Percentiles rank a stretch among this genome's conserved stretches.
phyloP scores from a whole-genome alignment of 2,113 vertebrate species.

The Ctenodactylus gundi region DNA sequence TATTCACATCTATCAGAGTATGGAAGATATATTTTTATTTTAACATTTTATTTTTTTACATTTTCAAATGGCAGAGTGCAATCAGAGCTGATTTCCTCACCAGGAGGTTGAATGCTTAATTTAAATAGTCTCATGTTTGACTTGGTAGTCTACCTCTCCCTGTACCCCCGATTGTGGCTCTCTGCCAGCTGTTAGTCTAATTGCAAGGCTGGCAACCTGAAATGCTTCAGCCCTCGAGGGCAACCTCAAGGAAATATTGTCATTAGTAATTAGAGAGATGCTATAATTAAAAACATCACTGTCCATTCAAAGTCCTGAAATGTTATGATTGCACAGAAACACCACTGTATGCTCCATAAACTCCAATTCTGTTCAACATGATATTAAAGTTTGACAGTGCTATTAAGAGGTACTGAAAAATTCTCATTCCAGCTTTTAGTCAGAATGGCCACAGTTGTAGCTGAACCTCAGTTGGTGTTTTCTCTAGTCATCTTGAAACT shows the following conservation, averaged over 20 bases:
- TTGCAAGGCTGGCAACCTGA: background rate
- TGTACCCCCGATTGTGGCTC: background rate
- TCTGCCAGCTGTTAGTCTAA: constrained; percentile 28
- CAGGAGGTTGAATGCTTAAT: constrained; percentile 45
- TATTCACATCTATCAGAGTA: background rate
- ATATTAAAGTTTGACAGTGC: background rate
- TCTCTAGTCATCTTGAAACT: background rate
- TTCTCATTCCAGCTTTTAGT: background rate
- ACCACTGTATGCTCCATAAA: background rate
- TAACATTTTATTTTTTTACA: constrained; percentile 38
- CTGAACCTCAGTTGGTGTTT: background rate
- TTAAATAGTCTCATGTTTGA: constrained; percentile 37
- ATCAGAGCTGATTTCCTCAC: constrained; percentile 33
- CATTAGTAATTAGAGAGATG: background rate
- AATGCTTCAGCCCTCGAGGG: background rate
- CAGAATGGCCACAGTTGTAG: constrained; percentile 24
- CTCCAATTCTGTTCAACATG: background rate
- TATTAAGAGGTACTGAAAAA: background rate
- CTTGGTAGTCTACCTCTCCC: background rate
- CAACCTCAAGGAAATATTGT: constrained; percentile 6
- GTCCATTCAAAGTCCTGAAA: background rate
- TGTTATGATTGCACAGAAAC: background rate
- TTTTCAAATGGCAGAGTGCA: constrained; percentile 5
- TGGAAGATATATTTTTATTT: background rate
- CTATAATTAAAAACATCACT: background rate